phyloP scores from a whole-genome alignment of 2,113 vertebrate species.

The Amblyornis subalaris region DNA sequence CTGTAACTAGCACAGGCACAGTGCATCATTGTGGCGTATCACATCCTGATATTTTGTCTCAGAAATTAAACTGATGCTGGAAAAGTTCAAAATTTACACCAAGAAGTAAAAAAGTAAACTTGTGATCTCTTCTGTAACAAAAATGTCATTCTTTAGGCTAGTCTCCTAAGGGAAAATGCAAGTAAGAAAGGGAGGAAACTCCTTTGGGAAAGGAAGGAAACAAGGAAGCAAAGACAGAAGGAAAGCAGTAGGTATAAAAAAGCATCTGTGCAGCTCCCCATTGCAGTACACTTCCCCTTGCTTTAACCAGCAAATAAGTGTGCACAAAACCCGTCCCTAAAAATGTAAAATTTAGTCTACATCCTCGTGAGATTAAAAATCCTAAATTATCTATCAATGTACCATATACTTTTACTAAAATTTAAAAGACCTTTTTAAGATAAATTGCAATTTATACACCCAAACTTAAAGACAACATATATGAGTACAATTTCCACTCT shows the following conservation, averaged over 20 bases:
- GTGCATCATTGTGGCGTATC: neutral
- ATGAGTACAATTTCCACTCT: neutral
- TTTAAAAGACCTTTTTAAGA: neutral
- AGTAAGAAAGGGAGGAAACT: neutral
- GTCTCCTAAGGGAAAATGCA: neutral
- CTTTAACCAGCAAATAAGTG: neutral
- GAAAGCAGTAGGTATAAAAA: neutral
- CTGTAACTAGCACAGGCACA: neutral
- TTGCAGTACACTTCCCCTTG: neutral
- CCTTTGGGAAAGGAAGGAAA: neutral
- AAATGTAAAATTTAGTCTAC: neutral
- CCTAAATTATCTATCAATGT: neutral
- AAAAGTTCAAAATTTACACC: neutral
- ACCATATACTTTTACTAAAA: neutral
- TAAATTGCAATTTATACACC: neutral
- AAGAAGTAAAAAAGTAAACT: neutral
- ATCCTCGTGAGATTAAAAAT: neutral
- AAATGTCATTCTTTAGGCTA: neutral
- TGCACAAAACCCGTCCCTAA: neutral
- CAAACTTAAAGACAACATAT: neutral
- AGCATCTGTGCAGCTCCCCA: fast-evolving
- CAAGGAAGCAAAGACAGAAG: neutral
- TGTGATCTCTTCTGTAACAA: neutral
- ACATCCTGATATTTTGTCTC: neutral
- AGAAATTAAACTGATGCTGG: neutral